Base-by-base conservation (phyloP, 2,113 vertebrate genomes). In the Panthera tigris region DNA sequence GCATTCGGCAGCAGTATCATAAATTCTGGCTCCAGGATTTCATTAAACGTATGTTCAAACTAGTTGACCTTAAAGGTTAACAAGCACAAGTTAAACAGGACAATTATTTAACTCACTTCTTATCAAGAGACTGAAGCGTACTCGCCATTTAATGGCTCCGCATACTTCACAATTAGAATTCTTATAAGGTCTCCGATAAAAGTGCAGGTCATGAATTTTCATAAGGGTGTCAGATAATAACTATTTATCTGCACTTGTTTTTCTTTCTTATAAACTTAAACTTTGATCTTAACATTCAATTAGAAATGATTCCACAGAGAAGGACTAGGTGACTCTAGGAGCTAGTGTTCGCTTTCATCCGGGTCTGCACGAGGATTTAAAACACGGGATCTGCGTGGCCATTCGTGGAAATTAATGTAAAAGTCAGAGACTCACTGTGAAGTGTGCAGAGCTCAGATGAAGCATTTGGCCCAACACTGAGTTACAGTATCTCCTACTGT, bases 61-160 rank as follows among this genome's bases (percentile, higher is more conserved):
- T 99, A 99, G 99, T 99, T 99, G 99, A 99, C 99, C 99, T 99
- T 98, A 99, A 99, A 99, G 99, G 99, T 99, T 99, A 99, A 99
- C 99, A 99, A 99, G 99, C 99, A 98, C 98, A 99, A 99, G 99
- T 99, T 99, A 99, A 99, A 99, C 99, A 99, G 99, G 99, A 99
- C 99, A 99, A 99, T 99, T 99, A 99, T 99, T 99, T 99, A 99
- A 99, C 99, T 99, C 99, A 92, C 98, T 99, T 99, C 99, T 99
- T 99, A 99, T 99, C 99, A 98, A 98, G 99, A 98, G 99, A 98
- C 98, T 92, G 98, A 98, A 98, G 98, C 16, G 5, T 97, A 97
- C 98, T 69, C 85, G 98, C 98, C 98, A 95, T 98, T 99, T 99
- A 99, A 99, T 98, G 98, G 99, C 98, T 97, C 97, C n/a, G 95